phyloP scores from a whole-genome alignment of 2,113 vertebrate genomes.

The Dromiciops gliroides region DNA sequence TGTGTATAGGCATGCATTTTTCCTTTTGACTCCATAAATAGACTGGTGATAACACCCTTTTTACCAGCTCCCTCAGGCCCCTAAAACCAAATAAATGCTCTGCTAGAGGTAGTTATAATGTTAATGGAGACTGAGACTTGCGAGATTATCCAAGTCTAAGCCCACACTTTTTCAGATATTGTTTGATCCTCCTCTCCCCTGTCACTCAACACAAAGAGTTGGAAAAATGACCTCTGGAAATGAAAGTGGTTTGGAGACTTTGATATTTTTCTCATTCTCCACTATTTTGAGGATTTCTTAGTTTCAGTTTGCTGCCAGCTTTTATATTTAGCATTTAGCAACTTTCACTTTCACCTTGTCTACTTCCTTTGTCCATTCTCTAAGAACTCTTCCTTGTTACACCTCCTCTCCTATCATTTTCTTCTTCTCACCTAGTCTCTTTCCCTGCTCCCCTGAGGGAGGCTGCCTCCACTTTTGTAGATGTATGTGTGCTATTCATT shows the following conservation, averaged over 20 bases:
- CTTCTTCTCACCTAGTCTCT: constrained; percentile 22
- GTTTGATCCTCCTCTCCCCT: not conserved
- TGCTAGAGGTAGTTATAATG: not conserved
- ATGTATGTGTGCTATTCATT: constrained; percentile 9
- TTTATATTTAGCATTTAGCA: constrained; percentile 51
- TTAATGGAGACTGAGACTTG: not conserved
- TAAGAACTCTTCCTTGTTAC: constrained; percentile 42
- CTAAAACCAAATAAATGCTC: not conserved
- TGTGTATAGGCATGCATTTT: not conserved
- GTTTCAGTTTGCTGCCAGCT: constrained; percentile 26
- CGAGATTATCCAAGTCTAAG: not conserved
- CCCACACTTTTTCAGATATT: not conserved
- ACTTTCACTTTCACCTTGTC: constrained; percentile 40
- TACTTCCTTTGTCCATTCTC: constrained; percentile 56
- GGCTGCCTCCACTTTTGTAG: not conserved
- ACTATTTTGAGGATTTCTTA: constrained; percentile 37
- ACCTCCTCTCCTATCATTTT: constrained; percentile 40
- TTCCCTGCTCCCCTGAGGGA: not conserved
- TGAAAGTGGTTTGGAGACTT: constrained; percentile 1
- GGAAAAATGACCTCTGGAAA: not conserved
- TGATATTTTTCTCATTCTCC: constrained; percentile 33
- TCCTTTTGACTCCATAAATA: not conserved
- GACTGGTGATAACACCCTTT: not conserved
- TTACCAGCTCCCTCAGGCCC: not conserved
- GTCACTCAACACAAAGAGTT: not conserved